Evolutionary conservation across 2,797 vertebrate genomes (phyloP), one percentile per base, ranked within the genome.

Genomic region (Threskiornis aethiopicus): DNA sequence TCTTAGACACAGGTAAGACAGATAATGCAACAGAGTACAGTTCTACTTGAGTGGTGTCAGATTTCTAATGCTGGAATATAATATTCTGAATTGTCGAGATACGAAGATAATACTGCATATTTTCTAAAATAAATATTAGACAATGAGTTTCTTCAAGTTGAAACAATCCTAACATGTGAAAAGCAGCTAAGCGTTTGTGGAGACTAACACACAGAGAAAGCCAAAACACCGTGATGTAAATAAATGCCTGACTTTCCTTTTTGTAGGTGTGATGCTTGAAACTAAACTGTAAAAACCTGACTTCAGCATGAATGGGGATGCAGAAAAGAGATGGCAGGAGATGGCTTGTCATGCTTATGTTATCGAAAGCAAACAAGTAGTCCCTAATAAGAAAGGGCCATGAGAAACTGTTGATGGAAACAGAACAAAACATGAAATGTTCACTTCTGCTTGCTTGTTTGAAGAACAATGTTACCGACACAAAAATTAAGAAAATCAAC

Each of bases 1-100:
- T n/a, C 86, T 84, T 42, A 67, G 80, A 79, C 57, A 51, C 47
- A 94, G 93, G 93, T 96, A 97, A 96, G 93, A 84, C 24, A 87
- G 21, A 41, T 14, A 81, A 81, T 16, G 39, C 49, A 70, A 16
- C 14, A 31, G 44, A 61, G 16, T 33, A 20, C 5, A 77, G 55
- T 24, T 84, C 54, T 61, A 4, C 12, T 2, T 4, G 6, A 79
- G 52, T 35, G 33, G 25, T 29, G 35, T 46, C 41, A 42, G 62
- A 65, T 61, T 83, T 71, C 49, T 72, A 49, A 76, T 76, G 57
- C 42, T 88, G 80, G 24, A 77, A 87, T 29, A 7, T 3, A 33
- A 65, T 46, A 72, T 10, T 54, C 46, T 66, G n/a, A 10, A 47
- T 13, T 79, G 65, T 10, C 1, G 9, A 83, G 80, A 35, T 46